Percentiles rank a stretch among this genome's conserved stretches.
Conservation (phyloP, 1,140 invertebrate species). For the Goniozus legneri region DNA sequence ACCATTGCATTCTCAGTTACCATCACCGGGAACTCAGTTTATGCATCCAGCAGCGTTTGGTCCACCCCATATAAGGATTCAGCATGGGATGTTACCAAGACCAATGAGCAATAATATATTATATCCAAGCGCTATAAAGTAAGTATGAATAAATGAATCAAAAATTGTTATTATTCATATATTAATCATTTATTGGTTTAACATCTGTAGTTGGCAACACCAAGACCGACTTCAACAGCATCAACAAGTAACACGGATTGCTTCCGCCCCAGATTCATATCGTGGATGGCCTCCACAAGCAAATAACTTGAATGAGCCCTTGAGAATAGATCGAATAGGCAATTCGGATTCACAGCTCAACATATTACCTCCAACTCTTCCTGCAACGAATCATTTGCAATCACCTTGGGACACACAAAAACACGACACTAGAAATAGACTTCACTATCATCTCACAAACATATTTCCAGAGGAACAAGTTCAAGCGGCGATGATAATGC, state of each 20-base stretch:
- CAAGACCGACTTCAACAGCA: constrained; percentile 35
- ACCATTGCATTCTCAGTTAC: constrained; percentile 20
- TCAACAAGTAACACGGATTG: constrained; percentile 68
- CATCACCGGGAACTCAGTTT: too few species aligned
- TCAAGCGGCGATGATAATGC: constrained; percentile 74
- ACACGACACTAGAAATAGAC: constrained; percentile 67
- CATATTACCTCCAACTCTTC: constrained; percentile 39
- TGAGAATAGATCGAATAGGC: constrained; percentile 54
- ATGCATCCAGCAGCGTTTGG: constrained; percentile 27
- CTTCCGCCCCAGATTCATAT: constrained; percentile 72
- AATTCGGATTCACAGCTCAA: constrained; percentile 67
- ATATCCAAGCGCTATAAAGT: constrained; percentile 41
- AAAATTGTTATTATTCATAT: constrained; percentile 21
- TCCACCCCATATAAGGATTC: constrained; percentile 32
- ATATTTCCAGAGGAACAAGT: constrained; percentile 89
- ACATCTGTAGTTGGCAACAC: constrained; percentile 47
- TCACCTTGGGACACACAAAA: constrained; percentile 50
- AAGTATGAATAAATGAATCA: constrained; percentile 8
- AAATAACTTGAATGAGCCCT: constrained; percentile 34
- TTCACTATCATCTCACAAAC: constrained; percentile 81
- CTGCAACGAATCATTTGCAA: constrained; percentile 39
- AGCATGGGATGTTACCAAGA: constrained; percentile 38
- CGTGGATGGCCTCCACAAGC: constrained; percentile 51
- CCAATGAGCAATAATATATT: constrained; percentile 42
- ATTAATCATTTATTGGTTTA: constrained; percentile 21